Conservation (phyloP, 2,797 vertebrate genomes). For the Naso thynnoides region DNA sequence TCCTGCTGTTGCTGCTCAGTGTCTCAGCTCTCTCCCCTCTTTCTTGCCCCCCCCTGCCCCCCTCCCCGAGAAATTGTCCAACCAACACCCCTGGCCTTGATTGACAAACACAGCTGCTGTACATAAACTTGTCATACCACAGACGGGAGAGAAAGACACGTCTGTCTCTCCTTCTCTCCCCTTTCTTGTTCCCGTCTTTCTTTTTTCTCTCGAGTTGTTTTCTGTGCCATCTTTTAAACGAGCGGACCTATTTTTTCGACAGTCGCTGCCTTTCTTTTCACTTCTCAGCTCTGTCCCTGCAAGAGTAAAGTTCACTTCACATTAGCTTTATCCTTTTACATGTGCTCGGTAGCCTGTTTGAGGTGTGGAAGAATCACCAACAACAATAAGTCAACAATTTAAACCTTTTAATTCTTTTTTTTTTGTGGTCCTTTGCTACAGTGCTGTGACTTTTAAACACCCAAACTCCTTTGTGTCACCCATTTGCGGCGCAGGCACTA, state of each 20-base stretch:
- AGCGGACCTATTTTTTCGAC: slow-evolving; percentile 52
- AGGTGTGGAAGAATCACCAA: slow-evolving; percentile 67
- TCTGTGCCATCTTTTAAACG: slow-evolving; percentile 62
- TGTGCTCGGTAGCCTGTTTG: slow-evolving; percentile 56
- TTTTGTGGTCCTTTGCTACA: slow-evolving; percentile 46
- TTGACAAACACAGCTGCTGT: slow-evolving; percentile 88
- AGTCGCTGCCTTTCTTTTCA: slow-evolving; percentile 60
- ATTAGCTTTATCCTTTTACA: slow-evolving; percentile 69
- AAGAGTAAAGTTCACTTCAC: slow-evolving; percentile 41
- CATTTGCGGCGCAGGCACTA: slow-evolving; percentile 59
- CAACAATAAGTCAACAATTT: slow-evolving; percentile 58
- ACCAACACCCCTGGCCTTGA: slow-evolving; percentile 83
- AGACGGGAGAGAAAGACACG: slow-evolving; percentile 66
- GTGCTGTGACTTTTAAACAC: slow-evolving; percentile 75
- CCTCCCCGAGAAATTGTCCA: slow-evolving; percentile 69
- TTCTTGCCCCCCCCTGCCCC: slow-evolving; percentile 51
- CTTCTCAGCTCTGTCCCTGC: slow-evolving; percentile 39
- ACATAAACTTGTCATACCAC: slow-evolving; percentile 84
- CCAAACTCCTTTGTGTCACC: slow-evolving; percentile 46
- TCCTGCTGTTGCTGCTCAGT: slow-evolving; percentile 72
- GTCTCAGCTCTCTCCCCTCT: slow-evolving; percentile 66
- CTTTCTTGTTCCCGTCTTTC: slow-evolving; percentile 34
- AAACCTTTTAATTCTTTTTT: slow-evolving; percentile 25
- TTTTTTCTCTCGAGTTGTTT: slow-evolving; percentile 49
- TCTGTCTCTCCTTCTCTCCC: slow-evolving; percentile 51